Conservation (phyloP, 1,140 invertebrate species). For the Bombus superbus region DNA sequence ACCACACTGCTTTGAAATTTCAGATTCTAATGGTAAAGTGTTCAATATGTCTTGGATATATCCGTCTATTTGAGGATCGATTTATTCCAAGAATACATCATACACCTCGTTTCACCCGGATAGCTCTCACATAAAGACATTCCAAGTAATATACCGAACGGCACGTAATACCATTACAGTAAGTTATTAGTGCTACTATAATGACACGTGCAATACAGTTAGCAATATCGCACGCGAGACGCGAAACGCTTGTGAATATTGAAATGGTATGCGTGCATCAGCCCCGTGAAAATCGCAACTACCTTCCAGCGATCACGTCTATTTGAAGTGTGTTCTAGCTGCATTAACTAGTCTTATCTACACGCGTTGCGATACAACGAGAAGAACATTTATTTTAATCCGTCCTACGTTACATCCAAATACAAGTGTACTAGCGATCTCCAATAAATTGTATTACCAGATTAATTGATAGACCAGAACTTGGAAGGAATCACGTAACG, state of each 20-base stretch:
- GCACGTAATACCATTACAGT: not conserved
- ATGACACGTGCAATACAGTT: not conserved
- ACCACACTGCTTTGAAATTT: not conserved
- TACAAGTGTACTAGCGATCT: not conserved
- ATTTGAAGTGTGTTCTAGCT: slow-evolving; percentile 4
- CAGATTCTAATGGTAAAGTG: not conserved
- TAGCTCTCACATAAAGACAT: not conserved
- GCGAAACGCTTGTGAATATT: not conserved
- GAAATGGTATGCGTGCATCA: not conserved
- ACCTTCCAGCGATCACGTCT: slow-evolving; percentile 1
- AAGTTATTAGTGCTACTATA: slow-evolving; percentile 4
- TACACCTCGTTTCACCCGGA: not conserved
- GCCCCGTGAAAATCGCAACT: not conserved
- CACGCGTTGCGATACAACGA: no score
- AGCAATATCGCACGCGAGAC: not conserved
- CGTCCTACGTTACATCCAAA: not conserved
- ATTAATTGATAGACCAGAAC: not conserved
- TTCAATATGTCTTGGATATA: not conserved
- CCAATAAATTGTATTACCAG: not conserved
- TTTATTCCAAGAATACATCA: not conserved
- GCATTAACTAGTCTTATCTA: not conserved
- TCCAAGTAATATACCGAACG: not conserved
- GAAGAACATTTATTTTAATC: not conserved
- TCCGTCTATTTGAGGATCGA: not conserved
- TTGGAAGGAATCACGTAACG: no score